Base-by-base conservation (phyloP, 2,797 vertebrate species). In the Pangasius sanitwongsei region DNA sequence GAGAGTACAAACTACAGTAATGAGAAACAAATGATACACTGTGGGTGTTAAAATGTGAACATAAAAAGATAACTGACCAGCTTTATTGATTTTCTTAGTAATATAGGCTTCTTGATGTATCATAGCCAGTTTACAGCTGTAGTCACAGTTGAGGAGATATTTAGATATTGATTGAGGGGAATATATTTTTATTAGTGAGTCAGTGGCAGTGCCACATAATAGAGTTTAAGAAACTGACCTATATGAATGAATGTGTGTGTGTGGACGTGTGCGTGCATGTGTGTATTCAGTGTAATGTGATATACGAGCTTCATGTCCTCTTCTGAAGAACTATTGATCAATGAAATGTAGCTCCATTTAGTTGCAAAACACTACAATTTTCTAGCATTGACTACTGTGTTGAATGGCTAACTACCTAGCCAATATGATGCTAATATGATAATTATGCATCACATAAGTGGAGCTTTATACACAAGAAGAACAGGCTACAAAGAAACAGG, bases 131-230 rank as follows among this genome's bases (percentile, higher is more conserved):
- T 89, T 89, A 44, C 53, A 83, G n/a, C 86, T 78, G 59, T 84
- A 53, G 75, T 74, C 82, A 48, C 70, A 87, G 82, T 59, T 84
- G 74, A 85, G 15, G 44, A 85, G 59, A 53, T 69, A 31, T 89
- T 85, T 59, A 63, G 44, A 41, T 90, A 87, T 88, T 87, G 88
- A 87, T 83, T 87, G 59, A 34, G 37, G 50, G 63, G 59, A 67
- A 86, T 89, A 81, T 77, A 28, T 88, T 84, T 86, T 81, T 85
- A 89, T 90, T 80, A 87, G 61, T 55, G n/a, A 89, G 83, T 89
- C 61, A 23, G 41, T 67, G 16, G n/a, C n/a, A 84, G 61, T 11
- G 88, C 63, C 37, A 59, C 23, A 82, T n/a, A 53, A 59, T 81
- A 81, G 85, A 50, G 53, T 12, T 37, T 67, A 63, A 69, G 37